Percentiles rank a stretch among this genome's conserved stretches.
These are phyloP conservation scores for Scolopax rusticola DNA, from an alignment of 2,797 vertebrate genomes.

Conservation along the genomic window DNA sequence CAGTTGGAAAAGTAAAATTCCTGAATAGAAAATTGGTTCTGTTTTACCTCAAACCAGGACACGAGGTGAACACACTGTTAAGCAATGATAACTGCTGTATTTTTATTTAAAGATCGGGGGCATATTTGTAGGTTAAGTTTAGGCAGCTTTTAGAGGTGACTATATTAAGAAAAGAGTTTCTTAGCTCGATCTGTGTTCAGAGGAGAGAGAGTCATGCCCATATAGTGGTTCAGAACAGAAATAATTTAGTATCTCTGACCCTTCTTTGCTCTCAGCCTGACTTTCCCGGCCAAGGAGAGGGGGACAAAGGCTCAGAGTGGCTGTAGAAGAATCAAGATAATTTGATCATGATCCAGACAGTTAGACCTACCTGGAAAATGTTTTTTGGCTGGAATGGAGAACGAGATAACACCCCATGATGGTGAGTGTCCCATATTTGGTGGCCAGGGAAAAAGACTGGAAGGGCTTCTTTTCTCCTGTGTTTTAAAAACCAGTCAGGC, in stretches of 20 bases:
- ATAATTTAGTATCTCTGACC: background rate
- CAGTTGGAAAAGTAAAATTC: no score
- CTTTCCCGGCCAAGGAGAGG: background rate
- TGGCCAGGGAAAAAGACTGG: background rate
- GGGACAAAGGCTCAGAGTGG: background rate
- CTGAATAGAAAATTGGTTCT: no score
- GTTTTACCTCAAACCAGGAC: no score
- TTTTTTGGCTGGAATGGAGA: background rate
- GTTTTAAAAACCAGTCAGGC: background rate
- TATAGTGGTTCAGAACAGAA: background rate
- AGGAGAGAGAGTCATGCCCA: background rate
- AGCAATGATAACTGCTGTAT: background rate
- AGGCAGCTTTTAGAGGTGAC: background rate
- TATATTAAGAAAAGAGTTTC: background rate
- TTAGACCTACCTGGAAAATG: background rate
- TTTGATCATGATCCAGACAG: background rate
- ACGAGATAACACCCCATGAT: background rate
- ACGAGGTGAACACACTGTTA: rapidly evolving
- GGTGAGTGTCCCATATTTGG: background rate
- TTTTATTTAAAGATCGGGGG: background rate
- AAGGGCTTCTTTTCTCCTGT: background rate
- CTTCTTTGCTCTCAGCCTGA: background rate
- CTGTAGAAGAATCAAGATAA: background rate
- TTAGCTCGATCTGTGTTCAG: background rate
- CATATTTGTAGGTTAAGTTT: background rate